phyloP scores from a whole-genome alignment of 2,888 invertebrate species.

The Sylvicola fuscatus region DNA sequence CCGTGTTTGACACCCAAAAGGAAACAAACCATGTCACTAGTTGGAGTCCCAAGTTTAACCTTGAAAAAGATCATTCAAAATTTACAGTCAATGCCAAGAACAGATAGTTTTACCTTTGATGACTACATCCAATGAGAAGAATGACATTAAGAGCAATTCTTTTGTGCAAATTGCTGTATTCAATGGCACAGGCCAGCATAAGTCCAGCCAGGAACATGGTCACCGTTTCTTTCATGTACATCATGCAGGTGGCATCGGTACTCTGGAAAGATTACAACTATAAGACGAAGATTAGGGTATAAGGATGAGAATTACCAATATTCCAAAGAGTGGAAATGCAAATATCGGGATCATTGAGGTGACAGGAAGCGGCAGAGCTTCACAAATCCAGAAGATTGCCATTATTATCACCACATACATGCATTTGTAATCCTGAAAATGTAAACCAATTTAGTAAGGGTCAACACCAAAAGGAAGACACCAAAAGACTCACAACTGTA shows the following conservation, averaged over 20 bases:
- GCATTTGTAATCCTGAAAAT: too few relatives aligned
- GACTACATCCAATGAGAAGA: slow-evolving; percentile 51
- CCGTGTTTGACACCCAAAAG: slow-evolving; percentile 94
- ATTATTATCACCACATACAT: slow-evolving; percentile 62
- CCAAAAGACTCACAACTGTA: slow-evolving; percentile 7
- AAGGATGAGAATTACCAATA: slow-evolving; percentile 29
- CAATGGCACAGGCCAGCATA: slow-evolving; percentile 77
- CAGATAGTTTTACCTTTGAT: slow-evolving; percentile 31
- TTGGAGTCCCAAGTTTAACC: slow-evolving; percentile 66
- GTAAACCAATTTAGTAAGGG: too few relatives aligned
- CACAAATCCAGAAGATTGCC: slow-evolving; percentile 70
- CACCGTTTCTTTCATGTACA: slow-evolving; percentile 62
- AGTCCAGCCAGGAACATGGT: slow-evolving; percentile 81
- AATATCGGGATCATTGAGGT: slow-evolving; percentile 70
- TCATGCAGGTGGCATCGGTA: slow-evolving; percentile 38
- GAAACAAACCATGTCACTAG: slow-evolving; percentile 81
- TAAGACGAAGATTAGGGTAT: background rate
- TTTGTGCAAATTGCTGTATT: slow-evolving; percentile 74
- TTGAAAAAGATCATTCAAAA: background rate
- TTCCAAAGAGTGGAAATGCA: slow-evolving; percentile 63
- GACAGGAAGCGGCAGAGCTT: slow-evolving; percentile 59
- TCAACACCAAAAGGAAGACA: slow-evolving; percentile 1
- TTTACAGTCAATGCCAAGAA: slow-evolving; percentile 3
- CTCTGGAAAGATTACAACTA: slow-evolving; percentile 10
- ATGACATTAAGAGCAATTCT: slow-evolving; percentile 70